Percentiles rank a stretch among this genome's conserved stretches.
These are phyloP conservation scores for Pituophis catenifer DNA, from an alignment of 2,113 vertebrate species.

Conservation along the genomic window DNA sequence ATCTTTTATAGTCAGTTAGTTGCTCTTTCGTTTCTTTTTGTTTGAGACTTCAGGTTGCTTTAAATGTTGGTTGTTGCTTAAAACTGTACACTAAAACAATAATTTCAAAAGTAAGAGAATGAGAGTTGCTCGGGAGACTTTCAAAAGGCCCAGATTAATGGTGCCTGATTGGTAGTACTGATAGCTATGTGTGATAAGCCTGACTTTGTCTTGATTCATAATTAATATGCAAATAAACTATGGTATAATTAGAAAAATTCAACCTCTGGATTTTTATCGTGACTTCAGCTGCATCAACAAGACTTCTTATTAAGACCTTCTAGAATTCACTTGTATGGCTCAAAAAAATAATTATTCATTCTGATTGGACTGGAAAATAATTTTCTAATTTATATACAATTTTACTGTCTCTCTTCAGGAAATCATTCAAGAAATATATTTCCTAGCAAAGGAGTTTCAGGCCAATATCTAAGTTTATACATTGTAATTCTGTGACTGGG, in stretches of 20 bases:
- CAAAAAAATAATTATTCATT: slow-evolving; percentile 37
- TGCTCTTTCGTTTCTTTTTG: neutral
- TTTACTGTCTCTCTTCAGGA: slow-evolving; percentile 49
- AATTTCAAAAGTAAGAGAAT: slow-evolving; percentile 37
- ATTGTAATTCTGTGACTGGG: neutral
- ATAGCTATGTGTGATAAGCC: slow-evolving; percentile 56
- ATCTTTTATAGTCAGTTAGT: too few species aligned
- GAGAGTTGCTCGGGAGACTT: slow-evolving; percentile 33
- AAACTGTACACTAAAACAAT: slow-evolving; percentile 27
- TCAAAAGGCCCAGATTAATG: slow-evolving; percentile 39
- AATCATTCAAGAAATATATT: slow-evolving; percentile 21
- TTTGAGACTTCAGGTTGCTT: neutral
- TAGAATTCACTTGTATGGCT: slow-evolving; percentile 47
- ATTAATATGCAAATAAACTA: slow-evolving; percentile 69
- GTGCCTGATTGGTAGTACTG: slow-evolving; percentile 51
- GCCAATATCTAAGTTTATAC: neutral
- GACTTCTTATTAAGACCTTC: slow-evolving; percentile 51
- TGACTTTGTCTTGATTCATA: slow-evolving; percentile 67
- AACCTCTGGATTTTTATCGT: slow-evolving; percentile 48
- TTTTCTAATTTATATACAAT: slow-evolving; percentile 51
- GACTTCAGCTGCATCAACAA: slow-evolving; percentile 63
- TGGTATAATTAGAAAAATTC: slow-evolving; percentile 63
- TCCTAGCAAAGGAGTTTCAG: neutral
- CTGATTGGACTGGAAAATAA: slow-evolving; percentile 44
- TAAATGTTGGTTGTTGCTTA: slow-evolving; percentile 21